A percentile compares a stretch with the other conserved stretches of the same genome.
Evolutionary conservation across 2,888 invertebrate species (phyloP).

Genomic region (Euplexia lucipara): DNA sequence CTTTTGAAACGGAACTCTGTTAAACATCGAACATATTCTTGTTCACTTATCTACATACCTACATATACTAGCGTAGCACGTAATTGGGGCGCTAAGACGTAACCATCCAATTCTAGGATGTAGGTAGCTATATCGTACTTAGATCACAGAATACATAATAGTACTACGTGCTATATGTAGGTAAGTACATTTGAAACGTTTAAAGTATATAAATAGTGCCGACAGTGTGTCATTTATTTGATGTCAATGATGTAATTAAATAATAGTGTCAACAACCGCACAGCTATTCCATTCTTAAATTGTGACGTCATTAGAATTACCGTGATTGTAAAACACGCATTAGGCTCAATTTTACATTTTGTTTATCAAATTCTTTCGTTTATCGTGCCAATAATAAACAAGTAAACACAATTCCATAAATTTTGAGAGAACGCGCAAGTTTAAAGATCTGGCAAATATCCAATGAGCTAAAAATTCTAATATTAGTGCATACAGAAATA

Average conservation of each 20-base stretch:
- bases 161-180: no score
- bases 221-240: slow-evolving; percentile 32
- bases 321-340: slow-evolving; percentile 3
- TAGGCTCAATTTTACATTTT: slow-evolving; percentile 12
- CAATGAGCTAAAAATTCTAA: slow-evolving; percentile 88
- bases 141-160: no score
- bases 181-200: slow-evolving; percentile 1
- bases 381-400: slow-evolving; percentile 53
- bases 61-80: slow-evolving; percentile 9
- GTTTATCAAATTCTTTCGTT: slow-evolving; percentile 35
- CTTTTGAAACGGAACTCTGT: no score
- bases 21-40: slow-evolving; percentile 38
- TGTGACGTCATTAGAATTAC: slow-evolving; percentile 19
- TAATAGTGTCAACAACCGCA: slow-evolving; percentile 54
- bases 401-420: slow-evolving; percentile 72
- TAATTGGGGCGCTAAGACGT: slow-evolving; percentile 29
- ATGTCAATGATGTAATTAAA: slow-evolving; percentile 52
- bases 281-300: slow-evolving; percentile 39
- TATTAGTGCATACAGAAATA: slow-evolving; percentile 88
- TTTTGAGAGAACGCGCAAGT: slow-evolving; percentile 79
- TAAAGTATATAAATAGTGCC: slow-evolving; percentile 26
- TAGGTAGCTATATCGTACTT: neutral
- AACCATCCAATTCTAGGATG: slow-evolving; percentile 27
- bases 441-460: slow-evolving; percentile 82
- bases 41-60: slow-evolving; percentile 29